A percentile compares a stretch with the other conserved stretches of the same genome.
These are phyloP conservation scores for Bathynomus jamesi DNA, from an alignment of 1,140 invertebrate species.

Conservation along the genomic window DNA sequence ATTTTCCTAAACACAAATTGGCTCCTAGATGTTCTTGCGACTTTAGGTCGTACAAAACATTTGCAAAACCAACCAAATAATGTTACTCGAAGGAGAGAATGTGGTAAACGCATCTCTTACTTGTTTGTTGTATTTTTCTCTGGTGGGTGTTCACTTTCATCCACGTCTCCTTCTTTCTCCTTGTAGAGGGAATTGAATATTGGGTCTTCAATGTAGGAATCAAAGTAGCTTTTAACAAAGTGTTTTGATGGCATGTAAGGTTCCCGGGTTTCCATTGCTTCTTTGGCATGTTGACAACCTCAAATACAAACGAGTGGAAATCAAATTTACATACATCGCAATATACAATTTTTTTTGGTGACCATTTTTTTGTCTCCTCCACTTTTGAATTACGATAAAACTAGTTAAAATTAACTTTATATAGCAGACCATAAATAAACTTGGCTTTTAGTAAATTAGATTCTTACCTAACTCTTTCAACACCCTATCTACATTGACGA, in stretches of 20 bases:
- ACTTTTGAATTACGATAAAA: too few relatives aligned
- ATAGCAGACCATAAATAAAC: too few relatives aligned
- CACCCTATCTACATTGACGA: conserved; percentile 74
- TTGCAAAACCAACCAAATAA: too few relatives aligned
- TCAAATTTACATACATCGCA: neutral
- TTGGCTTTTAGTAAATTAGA: neutral
- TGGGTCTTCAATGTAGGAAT: conserved; percentile 75
- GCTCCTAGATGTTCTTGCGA: too few relatives aligned
- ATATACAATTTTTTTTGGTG: too few relatives aligned
- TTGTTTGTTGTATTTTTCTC: conserved; percentile 22
- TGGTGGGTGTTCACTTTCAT: conserved; percentile 18
- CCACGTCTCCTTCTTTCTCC: conserved; percentile 36
- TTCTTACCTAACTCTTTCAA: conserved; percentile 65
- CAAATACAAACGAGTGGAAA: conserved; percentile 10
- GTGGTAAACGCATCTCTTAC: conserved; percentile 4
- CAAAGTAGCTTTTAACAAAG: conserved; percentile 75
- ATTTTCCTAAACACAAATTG: too few relatives aligned
- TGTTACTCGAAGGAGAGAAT: too few relatives aligned
- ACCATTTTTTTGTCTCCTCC: too few relatives aligned
- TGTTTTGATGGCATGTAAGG: conserved; percentile 70
- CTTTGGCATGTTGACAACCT: conserved; percentile 61
- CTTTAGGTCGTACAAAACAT: too few relatives aligned
- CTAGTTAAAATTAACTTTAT: too few relatives aligned
- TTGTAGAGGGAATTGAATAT: conserved; percentile 45
- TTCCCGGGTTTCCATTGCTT: conserved; percentile 57